Evolutionary conservation across 2,113 vertebrate species (phyloP).

Genomic region (Eptatretus burgeri): DNA sequence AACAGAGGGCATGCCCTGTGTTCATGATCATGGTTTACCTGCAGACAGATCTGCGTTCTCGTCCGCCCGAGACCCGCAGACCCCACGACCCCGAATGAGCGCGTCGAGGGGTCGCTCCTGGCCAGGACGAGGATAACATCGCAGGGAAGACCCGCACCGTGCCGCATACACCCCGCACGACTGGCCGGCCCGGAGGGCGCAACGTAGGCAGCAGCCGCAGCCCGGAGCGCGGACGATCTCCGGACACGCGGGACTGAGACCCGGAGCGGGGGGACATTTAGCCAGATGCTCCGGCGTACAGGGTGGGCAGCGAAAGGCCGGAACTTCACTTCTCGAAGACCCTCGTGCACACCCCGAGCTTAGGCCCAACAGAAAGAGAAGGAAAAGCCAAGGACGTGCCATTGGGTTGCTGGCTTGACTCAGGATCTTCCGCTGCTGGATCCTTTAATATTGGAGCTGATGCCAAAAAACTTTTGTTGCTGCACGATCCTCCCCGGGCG

Average conservation of each 20-base stretch:
- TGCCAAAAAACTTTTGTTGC: too few species aligned
- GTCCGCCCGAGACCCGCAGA: conserved; percentile 24
- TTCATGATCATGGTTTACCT: too few species aligned
- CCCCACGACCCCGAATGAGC: conserved; percentile 61
- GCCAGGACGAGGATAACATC: conserved; percentile 59
- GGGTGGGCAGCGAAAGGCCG: conserved; percentile 40
- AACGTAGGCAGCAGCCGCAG: conserved; percentile 90
- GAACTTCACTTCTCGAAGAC: too few species aligned
- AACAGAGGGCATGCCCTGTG: too few species aligned
- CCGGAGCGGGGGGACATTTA: conserved; percentile 23
- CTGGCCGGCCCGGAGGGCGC: conserved; percentile 65
- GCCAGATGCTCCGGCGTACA: conserved; percentile 28
- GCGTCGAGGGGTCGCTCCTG: conserved; percentile 92
- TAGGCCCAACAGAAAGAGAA: too few species aligned
- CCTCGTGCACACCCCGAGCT: too few species aligned
- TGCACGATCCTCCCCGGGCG: too few species aligned
- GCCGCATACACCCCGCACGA: conserved; percentile 88
- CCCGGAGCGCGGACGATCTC: conserved; percentile 88
- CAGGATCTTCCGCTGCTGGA: too few species aligned
- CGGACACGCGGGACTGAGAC: conserved; percentile 44
- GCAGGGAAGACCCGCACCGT: conserved; percentile 57
- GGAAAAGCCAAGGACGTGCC: too few species aligned
- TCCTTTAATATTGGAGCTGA: too few species aligned
- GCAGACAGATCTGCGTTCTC: too few species aligned
- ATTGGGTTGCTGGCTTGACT: too few species aligned